A percentile compares a stretch with the other conserved stretches of the same genome.
Evolutionary conservation across 2,888 invertebrate genomes (phyloP).

Genomic region (Elaeidobius kamerunicus): DNA sequence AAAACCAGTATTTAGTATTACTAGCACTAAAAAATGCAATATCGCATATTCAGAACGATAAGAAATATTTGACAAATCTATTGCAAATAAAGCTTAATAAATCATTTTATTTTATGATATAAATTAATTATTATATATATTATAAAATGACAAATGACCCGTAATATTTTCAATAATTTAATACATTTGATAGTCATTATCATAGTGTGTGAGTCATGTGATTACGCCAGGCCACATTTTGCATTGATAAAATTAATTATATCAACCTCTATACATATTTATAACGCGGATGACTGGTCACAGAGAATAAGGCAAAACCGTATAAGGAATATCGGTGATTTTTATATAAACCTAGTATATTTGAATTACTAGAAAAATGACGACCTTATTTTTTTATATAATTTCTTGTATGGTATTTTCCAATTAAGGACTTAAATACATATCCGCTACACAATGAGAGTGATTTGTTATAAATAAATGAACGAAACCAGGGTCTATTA

Average conservation of each 20-base stretch:
- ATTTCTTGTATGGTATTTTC: too few relatives aligned
- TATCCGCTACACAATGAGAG: neutral
- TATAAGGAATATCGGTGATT: slow-evolving; percentile 4
- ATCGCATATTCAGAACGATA: too few relatives aligned
- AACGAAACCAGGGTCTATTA: too few relatives aligned
- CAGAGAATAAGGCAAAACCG: neutral
- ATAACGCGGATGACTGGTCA: slow-evolving; percentile 12
- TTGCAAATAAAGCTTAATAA: too few relatives aligned
- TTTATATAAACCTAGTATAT: neutral
- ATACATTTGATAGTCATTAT: neutral
- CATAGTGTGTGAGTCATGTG: slow-evolving; percentile 1
- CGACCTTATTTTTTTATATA: neutral
- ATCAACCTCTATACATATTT: slow-evolving; percentile 17
- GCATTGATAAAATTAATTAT: slow-evolving; percentile 22
- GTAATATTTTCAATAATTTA: neutral
- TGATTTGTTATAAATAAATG: too few relatives aligned
- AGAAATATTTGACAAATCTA: too few relatives aligned
- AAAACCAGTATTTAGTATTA: too few relatives aligned
- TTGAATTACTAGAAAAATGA: neutral
- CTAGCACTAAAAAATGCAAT: too few relatives aligned
- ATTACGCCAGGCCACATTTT: slow-evolving; percentile 8
- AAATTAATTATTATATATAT: neutral
- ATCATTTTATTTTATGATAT: neutral
- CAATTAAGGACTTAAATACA: slow-evolving; percentile 1
- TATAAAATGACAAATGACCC: too few relatives aligned